Conservation (phyloP, 1,140 invertebrate genomes). For the Dreissena polymorpha region DNA sequence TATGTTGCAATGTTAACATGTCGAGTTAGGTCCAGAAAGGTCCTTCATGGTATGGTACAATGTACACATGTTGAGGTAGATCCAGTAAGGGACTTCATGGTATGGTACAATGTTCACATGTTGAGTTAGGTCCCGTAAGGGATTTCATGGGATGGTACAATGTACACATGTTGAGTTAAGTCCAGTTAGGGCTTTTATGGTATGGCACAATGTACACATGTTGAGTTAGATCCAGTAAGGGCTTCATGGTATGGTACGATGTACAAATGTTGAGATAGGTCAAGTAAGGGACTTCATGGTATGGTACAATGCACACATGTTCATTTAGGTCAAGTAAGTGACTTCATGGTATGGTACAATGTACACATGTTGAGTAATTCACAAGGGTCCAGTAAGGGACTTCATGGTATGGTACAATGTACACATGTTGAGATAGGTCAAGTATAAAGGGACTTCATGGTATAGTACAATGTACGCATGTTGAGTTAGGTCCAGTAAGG, state of each 20-base stretch:
- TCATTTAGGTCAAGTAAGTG: slow-evolving; percentile 71
- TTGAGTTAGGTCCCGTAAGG: slow-evolving; percentile 70
- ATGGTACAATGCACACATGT: slow-evolving; percentile 22
- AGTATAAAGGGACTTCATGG: slow-evolving; percentile 69
- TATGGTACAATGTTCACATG: slow-evolving; percentile 46
- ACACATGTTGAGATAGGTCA: no score
- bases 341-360: slow-evolving; percentile 64
- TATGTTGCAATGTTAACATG: slow-evolving; percentile 45
- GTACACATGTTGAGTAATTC: no score
- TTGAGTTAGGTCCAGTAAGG: slow-evolving; percentile 69
- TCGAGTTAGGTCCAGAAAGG: slow-evolving; percentile 70
- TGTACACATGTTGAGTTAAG: no score
- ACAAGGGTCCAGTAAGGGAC: slow-evolving; percentile 72
- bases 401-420: slow-evolving; percentile 62
- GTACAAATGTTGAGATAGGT: no score
- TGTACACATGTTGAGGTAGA: no score
- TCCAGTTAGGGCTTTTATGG: slow-evolving; percentile 69
- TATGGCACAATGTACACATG: slow-evolving; percentile 47
- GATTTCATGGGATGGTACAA: slow-evolving; percentile 66
- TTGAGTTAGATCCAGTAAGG: slow-evolving; percentile 70
- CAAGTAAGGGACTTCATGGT: slow-evolving; percentile 71
- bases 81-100: slow-evolving; percentile 70
- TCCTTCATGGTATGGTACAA: slow-evolving; percentile 65
- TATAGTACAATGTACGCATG: slow-evolving; percentile 48
- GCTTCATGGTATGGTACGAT: slow-evolving; percentile 64